These are phyloP conservation scores for Heliocidaris erythrogramma DNA, from an alignment of 35 echinoderm and acorn worm species.

Conservation along the genomic window DNA sequence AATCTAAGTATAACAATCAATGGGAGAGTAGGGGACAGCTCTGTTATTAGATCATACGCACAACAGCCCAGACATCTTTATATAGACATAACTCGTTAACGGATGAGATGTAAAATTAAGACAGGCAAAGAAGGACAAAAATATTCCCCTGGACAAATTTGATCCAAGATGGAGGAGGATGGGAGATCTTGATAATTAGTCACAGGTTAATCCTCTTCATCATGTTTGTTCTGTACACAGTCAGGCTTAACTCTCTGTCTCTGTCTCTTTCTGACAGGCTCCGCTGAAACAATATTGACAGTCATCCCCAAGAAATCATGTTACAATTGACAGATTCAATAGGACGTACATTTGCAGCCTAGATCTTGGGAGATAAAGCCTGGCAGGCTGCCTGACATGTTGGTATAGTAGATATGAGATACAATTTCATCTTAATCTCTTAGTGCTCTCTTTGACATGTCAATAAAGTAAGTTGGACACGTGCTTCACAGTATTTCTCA, in stretches of 20 bases:
- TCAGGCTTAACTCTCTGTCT: background rate
- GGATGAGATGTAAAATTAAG: background rate
- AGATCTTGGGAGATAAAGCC: background rate
- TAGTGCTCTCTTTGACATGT: background rate
- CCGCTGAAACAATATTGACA: conserved; percentile 34
- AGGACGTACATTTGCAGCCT: background rate
- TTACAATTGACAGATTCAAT: conserved; percentile 15
- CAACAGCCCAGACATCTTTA: background rate
- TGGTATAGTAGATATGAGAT: background rate
- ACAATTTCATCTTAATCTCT: background rate
- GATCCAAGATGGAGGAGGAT: background rate
- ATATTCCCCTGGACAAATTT: background rate
- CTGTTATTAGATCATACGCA: background rate
- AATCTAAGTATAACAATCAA: background rate
- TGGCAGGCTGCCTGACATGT: background rate
- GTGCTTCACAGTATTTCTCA: background rate
- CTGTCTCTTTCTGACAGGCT: background rate
- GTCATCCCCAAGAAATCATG: conserved; percentile 12
- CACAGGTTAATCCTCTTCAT: conserved; percentile 27
- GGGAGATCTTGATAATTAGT: conserved; percentile 1
- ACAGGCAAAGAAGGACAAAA: background rate
- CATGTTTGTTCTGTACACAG: conserved; percentile 29
- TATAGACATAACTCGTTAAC: background rate
- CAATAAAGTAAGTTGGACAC: background rate
- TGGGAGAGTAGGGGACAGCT: background rate